A percentile compares a stretch with the other conserved stretches of the same genome.
Evolutionary conservation across 2,113 vertebrate species (phyloP).

Genomic region (Emydocephalus ijimae): DNA sequence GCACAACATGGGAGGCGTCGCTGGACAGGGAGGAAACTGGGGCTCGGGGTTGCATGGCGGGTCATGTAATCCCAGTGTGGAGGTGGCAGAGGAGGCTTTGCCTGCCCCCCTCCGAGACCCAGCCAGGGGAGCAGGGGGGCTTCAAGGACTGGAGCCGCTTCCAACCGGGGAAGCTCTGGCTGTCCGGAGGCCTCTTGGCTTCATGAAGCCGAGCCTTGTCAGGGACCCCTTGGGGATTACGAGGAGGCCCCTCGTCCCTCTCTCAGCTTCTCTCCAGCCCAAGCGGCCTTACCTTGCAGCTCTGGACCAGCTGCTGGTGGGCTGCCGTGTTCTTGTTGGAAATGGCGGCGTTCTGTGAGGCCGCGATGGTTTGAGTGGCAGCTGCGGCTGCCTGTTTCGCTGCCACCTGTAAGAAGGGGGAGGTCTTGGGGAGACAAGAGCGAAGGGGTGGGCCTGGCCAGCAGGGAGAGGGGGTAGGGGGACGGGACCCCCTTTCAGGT

Average conservation of each 20-base stretch:
- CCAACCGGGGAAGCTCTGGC: not conserved
- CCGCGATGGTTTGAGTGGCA: constrained; percentile 95
- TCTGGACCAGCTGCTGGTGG: constrained; percentile 96
- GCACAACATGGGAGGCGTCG: not conserved
- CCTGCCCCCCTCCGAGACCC: not conserved
- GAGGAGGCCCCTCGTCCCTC: not conserved
- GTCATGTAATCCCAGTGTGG: not conserved
- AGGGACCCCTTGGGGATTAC: accelerated
- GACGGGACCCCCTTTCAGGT: not conserved
- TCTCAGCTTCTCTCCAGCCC: not conserved
- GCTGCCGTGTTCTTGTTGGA: constrained; percentile 94
- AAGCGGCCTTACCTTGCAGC: constrained; percentile 86
- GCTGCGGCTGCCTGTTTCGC: constrained; percentile 96
- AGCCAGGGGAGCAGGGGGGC: not conserved
- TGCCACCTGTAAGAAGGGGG: constrained; percentile 76
- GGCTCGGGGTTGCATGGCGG: not conserved
- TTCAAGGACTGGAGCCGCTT: not conserved
- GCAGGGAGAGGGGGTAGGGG: not conserved
- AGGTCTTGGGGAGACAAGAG: not conserved
- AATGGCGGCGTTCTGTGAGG: constrained; percentile 92
- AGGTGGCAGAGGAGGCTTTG: not conserved
- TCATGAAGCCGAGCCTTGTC: not conserved
- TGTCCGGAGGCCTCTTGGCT: not conserved
- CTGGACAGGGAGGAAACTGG: not conserved
- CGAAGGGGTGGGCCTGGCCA: no score